Evolutionary conservation across 1,140 invertebrate species (phyloP).

Genomic region (Vanessa tameamea): DNA sequence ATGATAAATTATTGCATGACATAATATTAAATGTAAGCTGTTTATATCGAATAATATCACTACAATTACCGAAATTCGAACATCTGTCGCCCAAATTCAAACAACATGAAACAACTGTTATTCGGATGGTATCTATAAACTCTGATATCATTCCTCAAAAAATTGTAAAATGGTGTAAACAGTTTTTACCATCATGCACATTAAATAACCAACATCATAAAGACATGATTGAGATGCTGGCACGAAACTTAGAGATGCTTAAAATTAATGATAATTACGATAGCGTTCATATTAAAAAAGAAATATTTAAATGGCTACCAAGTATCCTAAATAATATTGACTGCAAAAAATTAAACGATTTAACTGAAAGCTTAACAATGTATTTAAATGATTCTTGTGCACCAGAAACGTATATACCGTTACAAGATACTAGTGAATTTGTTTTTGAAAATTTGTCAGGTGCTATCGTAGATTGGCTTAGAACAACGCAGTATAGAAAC

Average conservation of each 20-base stretch:
- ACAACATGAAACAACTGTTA: background rate
- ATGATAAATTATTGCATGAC: background rate
- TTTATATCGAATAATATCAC: background rate
- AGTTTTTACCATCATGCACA: background rate
- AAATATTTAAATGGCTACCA: conserved; percentile 26
- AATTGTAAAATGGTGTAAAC: conserved; percentile 17
- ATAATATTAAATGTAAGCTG: conserved; percentile 12
- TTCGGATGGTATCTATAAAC: background rate
- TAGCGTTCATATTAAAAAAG: conserved; percentile 9
- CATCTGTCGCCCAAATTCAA: background rate
- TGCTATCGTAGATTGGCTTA: conserved; percentile 21
- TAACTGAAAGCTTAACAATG: conserved; percentile 15
- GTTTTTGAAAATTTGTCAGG: conserved; percentile 21
- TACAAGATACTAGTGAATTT: conserved; percentile 21
- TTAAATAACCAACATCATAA: background rate
- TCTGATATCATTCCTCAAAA: background rate
- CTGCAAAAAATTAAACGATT: conserved; percentile 3
- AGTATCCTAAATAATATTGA: conserved; percentile 22
- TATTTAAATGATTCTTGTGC: background rate
- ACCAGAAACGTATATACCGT: conserved; percentile 2
- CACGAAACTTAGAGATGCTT: conserved; percentile 17
- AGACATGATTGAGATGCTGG: conserved; percentile 13
- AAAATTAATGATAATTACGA: conserved; percentile 12
- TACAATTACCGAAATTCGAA: background rate
- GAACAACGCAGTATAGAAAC: background rate